phyloP scores from a whole-genome alignment of 2,888 invertebrate species.

The Synanthedon andrenaeformis region DNA sequence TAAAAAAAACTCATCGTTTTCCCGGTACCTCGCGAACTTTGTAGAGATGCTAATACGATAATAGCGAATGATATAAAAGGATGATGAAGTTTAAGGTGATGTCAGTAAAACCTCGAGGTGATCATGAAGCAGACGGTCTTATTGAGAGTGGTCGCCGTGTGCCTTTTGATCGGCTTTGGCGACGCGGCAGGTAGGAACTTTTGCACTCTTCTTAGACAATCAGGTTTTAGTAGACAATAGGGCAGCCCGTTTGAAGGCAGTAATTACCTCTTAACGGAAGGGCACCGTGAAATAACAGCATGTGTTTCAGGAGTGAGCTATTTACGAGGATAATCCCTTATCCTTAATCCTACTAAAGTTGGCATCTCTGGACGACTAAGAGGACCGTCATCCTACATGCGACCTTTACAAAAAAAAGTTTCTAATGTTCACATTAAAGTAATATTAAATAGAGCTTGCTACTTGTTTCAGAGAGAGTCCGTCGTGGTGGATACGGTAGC shows the following conservation, averaged over 20 bases:
- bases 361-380: too few relatives aligned
- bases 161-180: constrained; percentile 14
- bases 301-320: too few relatives aligned
- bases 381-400: too few relatives aligned
- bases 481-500: constrained; percentile 30
- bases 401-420: neutral
- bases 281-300: too few relatives aligned
- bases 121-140: constrained; percentile 34
- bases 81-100: constrained; percentile 18
- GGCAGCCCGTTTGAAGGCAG: too few relatives aligned
- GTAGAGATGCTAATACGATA: constrained; percentile 15
- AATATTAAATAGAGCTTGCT: neutral
- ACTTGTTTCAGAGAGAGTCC: constrained; percentile 30
- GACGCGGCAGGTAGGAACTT: constrained; percentile 16
- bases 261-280: too few relatives aligned
- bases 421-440: neutral
- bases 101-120: constrained; percentile 29
- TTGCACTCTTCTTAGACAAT: too few relatives aligned
- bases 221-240: too few relatives aligned
- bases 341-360: too few relatives aligned
- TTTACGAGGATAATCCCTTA: too few relatives aligned
- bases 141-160: constrained; percentile 18
- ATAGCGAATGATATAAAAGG: constrained; percentile 42
- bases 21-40: constrained; percentile 34
- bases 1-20: constrained; percentile 26